Evolutionary conservation across 2,797 vertebrate species (phyloP), one percentile per base, ranked within the genome.

Genomic region (Smutsia gigantea): DNA sequence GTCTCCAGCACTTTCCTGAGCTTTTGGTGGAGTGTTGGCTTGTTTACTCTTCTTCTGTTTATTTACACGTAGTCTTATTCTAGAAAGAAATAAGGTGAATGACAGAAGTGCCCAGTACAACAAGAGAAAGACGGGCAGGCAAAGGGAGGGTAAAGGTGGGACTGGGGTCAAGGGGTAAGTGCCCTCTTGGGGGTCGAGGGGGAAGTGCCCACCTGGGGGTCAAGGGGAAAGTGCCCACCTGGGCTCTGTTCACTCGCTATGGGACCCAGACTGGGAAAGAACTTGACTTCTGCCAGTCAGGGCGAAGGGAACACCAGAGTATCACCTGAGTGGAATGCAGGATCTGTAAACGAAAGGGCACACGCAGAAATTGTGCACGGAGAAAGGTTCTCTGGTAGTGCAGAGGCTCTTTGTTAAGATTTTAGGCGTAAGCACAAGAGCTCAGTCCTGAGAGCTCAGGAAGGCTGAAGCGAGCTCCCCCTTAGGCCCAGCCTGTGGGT

Each of bases 361-460:
- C 4, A 1, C 37, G 8, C 4, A 25, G 19, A 55, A 29, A n/a
- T 34, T 4, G 7, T 37, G 21, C 9, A 31, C 3, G 10, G 9
- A 7, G 9, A 21, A 57, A 49, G 37, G n/a, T 3, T 15, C 29
- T 49, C 69, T 2, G 1, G 21, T 49, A 34, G 57, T 14, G 39
- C 0, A 1, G 61, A 17, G 29, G 8, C 4, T 57, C 9, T 11
- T 46, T 46, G 46, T 37, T 69, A 17, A 68, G 13, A 0, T 61
- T 51, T 13, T 5, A 37, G 34, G 39, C 0, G 0, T 19, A 61
- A 39, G 68, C 49, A 2, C 2, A 0, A 1, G 37, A 12, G 29
- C 64, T 61, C 11, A 21, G 18, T 79, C 31, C 39, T 19, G 6
- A 34, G 64, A 11, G 46, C 19, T 34, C 1, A 5, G 74, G 66